These are phyloP conservation scores for Herpetotheres cachinnans DNA, from an alignment of 2,113 vertebrate genomes.

Conservation along the genomic window DNA sequence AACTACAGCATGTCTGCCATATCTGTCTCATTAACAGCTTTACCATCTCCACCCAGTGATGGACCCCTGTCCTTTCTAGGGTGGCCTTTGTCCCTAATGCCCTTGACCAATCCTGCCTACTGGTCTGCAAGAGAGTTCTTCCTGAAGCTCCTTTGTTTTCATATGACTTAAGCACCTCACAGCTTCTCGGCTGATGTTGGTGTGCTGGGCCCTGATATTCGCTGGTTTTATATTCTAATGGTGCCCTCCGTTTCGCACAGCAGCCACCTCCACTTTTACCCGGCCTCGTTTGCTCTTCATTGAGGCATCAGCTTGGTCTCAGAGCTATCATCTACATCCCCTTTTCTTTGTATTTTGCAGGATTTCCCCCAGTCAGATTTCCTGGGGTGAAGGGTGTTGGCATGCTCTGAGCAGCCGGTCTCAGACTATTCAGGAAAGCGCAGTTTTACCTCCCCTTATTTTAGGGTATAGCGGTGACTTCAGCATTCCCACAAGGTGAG, in stretches of 20 bases:
- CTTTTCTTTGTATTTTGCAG: background rate
- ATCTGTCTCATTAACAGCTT: background rate
- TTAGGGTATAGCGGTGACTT: background rate
- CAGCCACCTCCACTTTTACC: background rate
- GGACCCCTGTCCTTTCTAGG: background rate
- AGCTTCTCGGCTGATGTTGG: fast-evolving
- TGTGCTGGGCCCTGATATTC: background rate
- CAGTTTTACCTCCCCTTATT: background rate
- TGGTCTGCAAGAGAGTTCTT: background rate
- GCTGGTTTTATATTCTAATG: background rate
- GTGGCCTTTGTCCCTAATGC: background rate
- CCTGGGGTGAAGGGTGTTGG: background rate
- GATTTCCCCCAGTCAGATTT: background rate
- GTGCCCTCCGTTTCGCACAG: background rate
- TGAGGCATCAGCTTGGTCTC: background rate
- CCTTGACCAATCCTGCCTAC: background rate
- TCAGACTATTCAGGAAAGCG: background rate
- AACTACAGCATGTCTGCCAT: background rate
- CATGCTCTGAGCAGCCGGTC: background rate
- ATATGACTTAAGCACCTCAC: background rate
- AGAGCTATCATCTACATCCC: background rate
- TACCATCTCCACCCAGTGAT: background rate
- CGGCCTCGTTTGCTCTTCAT: background rate
- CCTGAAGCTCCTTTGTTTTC: background rate
- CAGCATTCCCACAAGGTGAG: background rate